A percentile compares a stretch with the other conserved stretches of the same genome.
These are phyloP conservation scores for Eulacestoma nigropectus DNA, from an alignment of 2,113 vertebrate species.

Conservation along the genomic window DNA sequence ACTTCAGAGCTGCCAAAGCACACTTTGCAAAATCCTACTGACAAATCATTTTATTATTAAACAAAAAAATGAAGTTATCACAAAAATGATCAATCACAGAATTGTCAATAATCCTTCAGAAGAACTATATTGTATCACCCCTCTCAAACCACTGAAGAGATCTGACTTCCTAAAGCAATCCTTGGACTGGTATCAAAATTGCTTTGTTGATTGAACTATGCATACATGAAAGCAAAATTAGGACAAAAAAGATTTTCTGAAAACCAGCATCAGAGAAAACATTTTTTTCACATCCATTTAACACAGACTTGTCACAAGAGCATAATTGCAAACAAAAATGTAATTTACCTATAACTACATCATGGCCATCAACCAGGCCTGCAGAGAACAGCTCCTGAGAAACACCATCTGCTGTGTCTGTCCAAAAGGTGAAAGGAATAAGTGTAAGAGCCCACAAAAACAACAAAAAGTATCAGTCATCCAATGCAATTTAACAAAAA, in stretches of 20 bases:
- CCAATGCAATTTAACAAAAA: conserved; percentile 36
- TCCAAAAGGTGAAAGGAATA: conserved; percentile 70
- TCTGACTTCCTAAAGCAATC: not conserved
- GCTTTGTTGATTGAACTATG: not conserved
- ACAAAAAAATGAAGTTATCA: not conserved
- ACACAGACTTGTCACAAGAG: conserved; percentile 38
- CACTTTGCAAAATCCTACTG: not conserved
- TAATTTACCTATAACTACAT: conserved; percentile 94
- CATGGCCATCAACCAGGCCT: conserved; percentile 92
- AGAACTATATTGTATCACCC: not conserved
- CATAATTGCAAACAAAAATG: conserved; percentile 63
- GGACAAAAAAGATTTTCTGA: not conserved
- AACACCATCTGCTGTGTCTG: conserved; percentile 97
- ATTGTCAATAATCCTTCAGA: not conserved
- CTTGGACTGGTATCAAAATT: not conserved
- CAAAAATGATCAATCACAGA: not conserved
- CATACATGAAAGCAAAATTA: conserved; percentile 45
- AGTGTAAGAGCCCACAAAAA: conserved; percentile 59
- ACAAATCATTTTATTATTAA: not conserved
- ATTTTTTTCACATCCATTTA: conserved; percentile 52
- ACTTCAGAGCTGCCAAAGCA: not conserved
- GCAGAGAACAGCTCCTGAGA: conserved; percentile 98
- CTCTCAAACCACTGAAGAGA: not conserved
- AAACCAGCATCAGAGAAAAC: conserved; percentile 10
- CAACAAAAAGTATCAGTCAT: conserved; percentile 43